These are phyloP conservation scores for Herminia tarsipennalis DNA, from an alignment of 2,888 invertebrate species.

Conservation along the genomic window DNA sequence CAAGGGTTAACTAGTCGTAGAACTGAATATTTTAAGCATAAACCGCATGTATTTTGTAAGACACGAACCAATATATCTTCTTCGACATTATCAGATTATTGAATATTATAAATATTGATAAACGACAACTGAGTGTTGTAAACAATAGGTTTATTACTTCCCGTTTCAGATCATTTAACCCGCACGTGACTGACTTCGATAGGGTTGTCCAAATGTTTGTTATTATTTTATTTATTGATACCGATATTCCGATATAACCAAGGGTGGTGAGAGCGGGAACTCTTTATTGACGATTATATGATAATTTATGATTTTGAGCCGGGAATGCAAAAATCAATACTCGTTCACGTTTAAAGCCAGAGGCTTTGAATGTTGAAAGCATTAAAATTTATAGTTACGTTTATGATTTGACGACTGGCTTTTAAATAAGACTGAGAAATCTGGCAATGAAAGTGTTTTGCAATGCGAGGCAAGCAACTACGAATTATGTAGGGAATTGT, in stretches of 20 bases:
- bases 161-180: constrained; percentile 77
- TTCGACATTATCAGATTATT: constrained; percentile 54
- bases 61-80: constrained; percentile 30
- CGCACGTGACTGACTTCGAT: constrained; percentile 73
- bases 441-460: too few species aligned
- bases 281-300: constrained; percentile 32
- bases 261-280: constrained; percentile 30
- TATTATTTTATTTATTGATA: constrained; percentile 64
- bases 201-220: constrained; percentile 72
- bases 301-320: constrained; percentile 24
- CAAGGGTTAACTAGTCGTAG: background rate
- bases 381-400: too few species aligned
- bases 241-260: constrained; percentile 22
- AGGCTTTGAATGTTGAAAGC: background rate
- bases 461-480: too few species aligned
- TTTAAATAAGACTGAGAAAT: too few species aligned
- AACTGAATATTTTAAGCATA: background rate
- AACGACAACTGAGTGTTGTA: constrained; percentile 71
- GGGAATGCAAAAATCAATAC: constrained; percentile 11
- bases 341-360: background rate
- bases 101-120: constrained; percentile 74
- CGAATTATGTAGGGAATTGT: too few species aligned
- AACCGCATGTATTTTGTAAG: constrained; percentile 17
- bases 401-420: too few species aligned
- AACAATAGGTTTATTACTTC: constrained; percentile 80